Base-by-base conservation (phyloP, 2,888 invertebrate species). In the Lissonota sp. region DNA sequence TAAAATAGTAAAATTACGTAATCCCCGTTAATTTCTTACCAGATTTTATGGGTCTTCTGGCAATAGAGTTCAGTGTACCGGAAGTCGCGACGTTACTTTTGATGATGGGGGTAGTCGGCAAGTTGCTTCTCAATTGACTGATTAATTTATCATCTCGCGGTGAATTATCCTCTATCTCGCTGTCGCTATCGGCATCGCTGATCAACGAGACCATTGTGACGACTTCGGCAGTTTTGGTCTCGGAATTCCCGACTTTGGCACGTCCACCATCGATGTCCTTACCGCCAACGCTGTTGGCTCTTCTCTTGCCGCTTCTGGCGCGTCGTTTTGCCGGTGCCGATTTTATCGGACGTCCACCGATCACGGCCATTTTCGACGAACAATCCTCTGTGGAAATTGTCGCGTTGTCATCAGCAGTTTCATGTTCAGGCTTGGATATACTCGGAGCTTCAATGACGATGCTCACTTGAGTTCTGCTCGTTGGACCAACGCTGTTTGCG, bases 181-280 rank as follows among this genome's bases (percentile, higher is more conserved):
- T 94, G 75, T 95, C 95, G 87, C 95, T 95, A 51, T 94, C 95
- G 14, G 94, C 94, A 0, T 95, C 95, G 87, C 95, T 95, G 4
- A 95, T 93, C 58, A 96, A 90, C 0, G 95, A 95, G 0, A 96
- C 95, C 94, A 96, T 94, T 0, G 96, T 96, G 0, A 95, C 94
- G 46, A 96, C 90, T 63, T 92, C 92, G 1, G 84, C 69, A 57
- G 73, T 83, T 74, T 85, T 83, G 7, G 44, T 39, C 7, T 57
- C 58, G 26, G 14, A 62, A 37, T 49, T 79, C 51, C 82, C 16
- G 82, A 80, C 70, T 74, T 86, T 83, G 39, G 82, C 49, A 39
- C 76, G 82, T 64, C 82, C 83, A 69, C 12, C 78, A 44, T 71
- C 78, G 62, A 42, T 16, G 40, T 78, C 87, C 63, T 73, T 85